These are phyloP conservation scores for Drosophila watanabei DNA, from an alignment of 1,140 invertebrate genomes.

Conservation along the genomic window DNA sequence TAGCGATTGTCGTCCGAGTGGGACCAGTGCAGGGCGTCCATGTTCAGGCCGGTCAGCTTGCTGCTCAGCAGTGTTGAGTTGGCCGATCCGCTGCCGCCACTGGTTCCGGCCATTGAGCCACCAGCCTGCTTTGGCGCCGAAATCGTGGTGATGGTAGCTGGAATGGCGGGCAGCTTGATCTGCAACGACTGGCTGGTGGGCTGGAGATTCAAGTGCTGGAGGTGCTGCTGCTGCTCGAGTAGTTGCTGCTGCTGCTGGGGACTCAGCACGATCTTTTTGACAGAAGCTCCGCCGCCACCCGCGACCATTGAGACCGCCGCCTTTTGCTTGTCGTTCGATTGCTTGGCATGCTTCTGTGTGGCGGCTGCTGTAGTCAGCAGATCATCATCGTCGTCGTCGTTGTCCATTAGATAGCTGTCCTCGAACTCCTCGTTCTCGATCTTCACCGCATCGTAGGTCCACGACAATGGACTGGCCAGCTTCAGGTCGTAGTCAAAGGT, in stretches of 20 bases:
- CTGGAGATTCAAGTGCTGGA: conserved; percentile 77
- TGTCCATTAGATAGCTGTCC: conserved; percentile 77
- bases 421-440: conserved; percentile 83
- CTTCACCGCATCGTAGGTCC: conserved; percentile 83
- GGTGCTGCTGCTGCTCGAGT: conserved; percentile 78
- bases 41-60: conserved; percentile 42
- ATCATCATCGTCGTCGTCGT: conserved; percentile 78
- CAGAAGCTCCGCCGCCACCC: not conserved
- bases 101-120: conserved; percentile 44
- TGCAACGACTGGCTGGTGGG: conserved; percentile 78
- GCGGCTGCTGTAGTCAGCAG: conserved; percentile 77
- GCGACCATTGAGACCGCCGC: not conserved
- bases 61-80: conserved; percentile 56
- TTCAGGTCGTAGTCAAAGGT: conserved; percentile 82
- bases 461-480: conserved; percentile 79
- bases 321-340: conserved; percentile 58
- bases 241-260: conserved; percentile 73
- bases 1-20: conserved; percentile 82
- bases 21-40: conserved; percentile 72
- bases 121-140: conserved; percentile 47
- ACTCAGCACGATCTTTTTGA: conserved; percentile 62
- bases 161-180: conserved; percentile 78
- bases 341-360: conserved; percentile 76
- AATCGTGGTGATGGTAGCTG: conserved; percentile 78
- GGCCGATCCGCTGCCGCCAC: conserved; percentile 26